A percentile compares a stretch with the other conserved stretches of the same genome.
These are phyloP conservation scores for Lindbergichthys nudifrons DNA, from an alignment of 2,797 vertebrate genomes.

Conservation along the genomic window DNA sequence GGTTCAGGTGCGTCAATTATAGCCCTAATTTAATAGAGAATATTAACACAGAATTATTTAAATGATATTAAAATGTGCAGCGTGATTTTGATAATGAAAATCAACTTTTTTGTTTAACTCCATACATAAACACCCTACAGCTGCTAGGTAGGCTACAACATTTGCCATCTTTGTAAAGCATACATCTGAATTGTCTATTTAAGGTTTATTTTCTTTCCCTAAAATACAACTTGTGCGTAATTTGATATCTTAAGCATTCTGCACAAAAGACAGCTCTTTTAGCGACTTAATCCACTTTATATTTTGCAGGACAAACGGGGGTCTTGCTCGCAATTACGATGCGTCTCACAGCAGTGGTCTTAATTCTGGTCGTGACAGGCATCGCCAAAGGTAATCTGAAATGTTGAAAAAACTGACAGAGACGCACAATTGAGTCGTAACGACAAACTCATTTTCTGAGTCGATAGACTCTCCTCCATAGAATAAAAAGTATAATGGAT, in stretches of 20 bases:
- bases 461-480: conserved; percentile 1
- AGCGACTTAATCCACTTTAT: conserved; percentile 23
- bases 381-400: conserved; percentile 77
- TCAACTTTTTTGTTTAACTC: background rate
- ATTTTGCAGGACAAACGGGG: conserved; percentile 63
- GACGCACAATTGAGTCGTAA: conserved; percentile 8
- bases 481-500: conserved; percentile 29
- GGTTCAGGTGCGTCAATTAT: conserved; percentile 60
- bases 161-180: background rate
- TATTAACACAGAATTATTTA: background rate
- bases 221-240: conserved; percentile 61
- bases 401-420: conserved; percentile 24
- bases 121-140: background rate
- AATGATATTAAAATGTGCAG: background rate
- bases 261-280: background rate
- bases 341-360: conserved; percentile 70
- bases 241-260: background rate
- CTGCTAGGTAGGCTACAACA: background rate
- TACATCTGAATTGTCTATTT: background rate
- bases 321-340: conserved; percentile 67
- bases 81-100: background rate
- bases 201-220: background rate
- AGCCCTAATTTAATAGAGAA: background rate
- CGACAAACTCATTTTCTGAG: background rate
- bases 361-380: conserved; percentile 70